These are phyloP conservation scores for Unio delphinus DNA, from an alignment of 2,888 invertebrate species.

Conservation along the genomic window DNA sequence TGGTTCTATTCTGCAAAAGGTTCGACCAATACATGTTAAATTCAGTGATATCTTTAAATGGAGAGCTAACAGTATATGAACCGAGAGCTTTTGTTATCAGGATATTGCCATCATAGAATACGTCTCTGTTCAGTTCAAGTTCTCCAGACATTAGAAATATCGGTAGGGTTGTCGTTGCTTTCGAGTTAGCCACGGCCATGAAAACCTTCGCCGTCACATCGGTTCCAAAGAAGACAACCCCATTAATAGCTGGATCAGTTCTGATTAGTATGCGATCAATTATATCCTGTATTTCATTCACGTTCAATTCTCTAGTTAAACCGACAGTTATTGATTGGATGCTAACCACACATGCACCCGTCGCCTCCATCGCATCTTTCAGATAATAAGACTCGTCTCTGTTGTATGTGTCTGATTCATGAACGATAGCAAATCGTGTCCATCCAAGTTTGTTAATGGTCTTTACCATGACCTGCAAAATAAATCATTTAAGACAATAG, in stretches of 20 bases:
- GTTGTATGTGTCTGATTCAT: constrained; percentile 11
- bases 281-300: not conserved
- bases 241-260: constrained; percentile 9
- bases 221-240: constrained; percentile 10
- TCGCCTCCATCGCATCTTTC: not conserved
- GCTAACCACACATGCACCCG: constrained; percentile 3
- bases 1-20: too few relatives aligned
- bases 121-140: not conserved
- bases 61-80: too few relatives aligned
- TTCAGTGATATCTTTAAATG: too few relatives aligned
- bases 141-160: constrained; percentile 12
- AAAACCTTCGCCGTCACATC: not conserved
- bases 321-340: not conserved
- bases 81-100: too few relatives aligned
- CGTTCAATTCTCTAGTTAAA: not conserved
- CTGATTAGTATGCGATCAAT: not conserved
- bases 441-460: constrained; percentile 7
- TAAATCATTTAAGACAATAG: not conserved
- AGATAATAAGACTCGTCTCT: constrained; percentile 2
- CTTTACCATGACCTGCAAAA: constrained; percentile 9
- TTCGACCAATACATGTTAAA: too few relatives aligned
- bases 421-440: constrained; percentile 14
- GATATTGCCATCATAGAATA: too few relatives aligned
- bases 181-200: not conserved
- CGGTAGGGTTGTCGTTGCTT: not conserved